Evolutionary conservation across 92 coral and sea anemone species (phyloP).

Genomic region (Zoanthus sansibaricus): DNA sequence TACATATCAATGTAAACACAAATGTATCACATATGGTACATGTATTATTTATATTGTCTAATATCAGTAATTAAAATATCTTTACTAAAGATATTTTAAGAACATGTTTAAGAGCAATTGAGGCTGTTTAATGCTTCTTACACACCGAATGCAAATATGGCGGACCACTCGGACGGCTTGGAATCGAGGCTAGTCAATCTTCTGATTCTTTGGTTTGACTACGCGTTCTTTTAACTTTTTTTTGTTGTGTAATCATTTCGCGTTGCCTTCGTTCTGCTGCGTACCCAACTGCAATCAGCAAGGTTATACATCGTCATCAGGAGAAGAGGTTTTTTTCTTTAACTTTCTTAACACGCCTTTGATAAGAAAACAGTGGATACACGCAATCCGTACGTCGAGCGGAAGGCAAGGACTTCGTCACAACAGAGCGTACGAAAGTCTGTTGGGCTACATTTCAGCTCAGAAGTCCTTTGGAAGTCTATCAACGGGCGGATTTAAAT

Average conservation of each 20-base stretch:
- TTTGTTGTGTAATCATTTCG: conserved; percentile 14
- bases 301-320: conserved; percentile 36
- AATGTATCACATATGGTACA: too few relatives aligned
- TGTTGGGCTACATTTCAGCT: conserved; percentile 50
- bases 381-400: conserved; percentile 54
- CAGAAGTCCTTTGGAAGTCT: conserved; percentile 54
- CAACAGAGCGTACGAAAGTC: conserved; percentile 57
- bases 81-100: too few relatives aligned
- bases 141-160: neutral
- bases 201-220: conserved; percentile 37
- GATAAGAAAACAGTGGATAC: conserved; percentile 56
- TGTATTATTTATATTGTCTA: too few relatives aligned
- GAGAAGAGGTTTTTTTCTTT: conserved; percentile 49
- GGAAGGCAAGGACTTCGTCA: conserved; percentile 53
- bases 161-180: too few relatives aligned
- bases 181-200: neutral
- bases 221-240: conserved; percentile 10
- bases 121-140: too few relatives aligned
- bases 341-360: conserved; percentile 32
- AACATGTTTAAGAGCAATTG: too few relatives aligned
- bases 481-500: conserved; percentile 49
- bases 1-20: too few relatives aligned
- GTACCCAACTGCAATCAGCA: conserved; percentile 61
- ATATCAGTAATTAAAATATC: too few relatives aligned
- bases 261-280: conserved; percentile 56